phyloP scores from a whole-genome alignment of 2,888 invertebrate species.

The Rutpela maculata region DNA sequence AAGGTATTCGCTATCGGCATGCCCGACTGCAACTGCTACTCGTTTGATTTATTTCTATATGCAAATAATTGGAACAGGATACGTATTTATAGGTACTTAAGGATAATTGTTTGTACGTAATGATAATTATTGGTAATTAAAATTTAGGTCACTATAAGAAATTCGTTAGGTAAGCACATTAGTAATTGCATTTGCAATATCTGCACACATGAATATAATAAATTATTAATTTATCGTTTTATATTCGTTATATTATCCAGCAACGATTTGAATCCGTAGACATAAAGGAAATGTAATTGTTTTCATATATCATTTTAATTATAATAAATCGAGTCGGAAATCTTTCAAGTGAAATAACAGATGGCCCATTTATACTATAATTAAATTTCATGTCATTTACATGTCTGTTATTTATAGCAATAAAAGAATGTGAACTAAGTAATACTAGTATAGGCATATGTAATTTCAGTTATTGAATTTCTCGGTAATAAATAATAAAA shows the following conservation, averaged over 20 bases:
- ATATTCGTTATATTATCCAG: background rate
- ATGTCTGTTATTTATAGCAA: conserved; percentile 10
- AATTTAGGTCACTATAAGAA: background rate
- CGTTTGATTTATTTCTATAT: background rate
- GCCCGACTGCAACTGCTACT: too few relatives aligned
- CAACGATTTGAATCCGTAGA: conserved; percentile 12
- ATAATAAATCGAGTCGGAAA: conserved; percentile 8
- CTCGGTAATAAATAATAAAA: conserved; percentile 29
- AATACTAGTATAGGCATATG: conserved; percentile 2
- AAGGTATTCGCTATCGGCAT: too few relatives aligned
- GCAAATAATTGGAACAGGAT: background rate
- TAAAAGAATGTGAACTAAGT: conserved; percentile 10
- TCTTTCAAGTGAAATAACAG: conserved; percentile 26
- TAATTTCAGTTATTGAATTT: conserved; percentile 18
- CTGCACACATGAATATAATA: conserved; percentile 6
- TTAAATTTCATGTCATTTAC: conserved; percentile 21
- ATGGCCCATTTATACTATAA: conserved; percentile 16
- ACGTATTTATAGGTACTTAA: background rate
- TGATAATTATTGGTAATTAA: background rate
- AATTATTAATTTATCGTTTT: conserved; percentile 13
- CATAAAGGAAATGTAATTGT: conserved; percentile 12
- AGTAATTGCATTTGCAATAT: background rate
- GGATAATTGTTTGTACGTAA: too few relatives aligned
- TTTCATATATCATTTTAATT: conserved; percentile 29
- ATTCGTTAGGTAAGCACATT: background rate